Evolutionary conservation across 2,888 invertebrate genomes (phyloP).

Genomic region (Thumatha senex): DNA sequence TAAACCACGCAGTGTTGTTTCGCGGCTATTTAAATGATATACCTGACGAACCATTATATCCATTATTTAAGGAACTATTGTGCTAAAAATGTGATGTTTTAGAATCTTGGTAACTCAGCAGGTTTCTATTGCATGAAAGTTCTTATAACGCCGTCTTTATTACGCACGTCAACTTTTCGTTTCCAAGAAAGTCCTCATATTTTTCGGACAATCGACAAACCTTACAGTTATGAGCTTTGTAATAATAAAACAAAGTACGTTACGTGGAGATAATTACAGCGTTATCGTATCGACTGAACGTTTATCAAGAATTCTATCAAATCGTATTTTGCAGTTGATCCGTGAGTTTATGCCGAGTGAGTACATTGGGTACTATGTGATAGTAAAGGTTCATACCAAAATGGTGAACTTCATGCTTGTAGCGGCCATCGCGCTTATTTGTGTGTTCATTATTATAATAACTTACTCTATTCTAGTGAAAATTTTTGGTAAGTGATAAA

Average conservation of each 20-base stretch:
- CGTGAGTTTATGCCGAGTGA: background rate
- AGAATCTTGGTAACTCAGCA: no score
- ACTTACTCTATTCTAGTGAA: background rate
- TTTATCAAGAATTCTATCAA: slow-evolving; percentile 4
- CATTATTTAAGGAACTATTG: no score
- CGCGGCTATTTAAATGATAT: no score
- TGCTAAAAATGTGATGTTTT: no score
- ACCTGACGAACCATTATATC: no score
- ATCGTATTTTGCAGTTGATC: background rate
- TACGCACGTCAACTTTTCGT: no score
- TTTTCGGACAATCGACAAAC: no score
- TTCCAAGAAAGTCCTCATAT: no score
- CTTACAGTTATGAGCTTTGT: background rate
- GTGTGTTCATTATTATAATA: background rate
- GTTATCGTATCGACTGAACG: slow-evolving; percentile 1
- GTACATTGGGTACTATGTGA: background rate
- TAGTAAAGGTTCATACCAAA: background rate
- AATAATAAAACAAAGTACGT: background rate
- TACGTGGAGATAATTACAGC: slow-evolving; percentile 2
- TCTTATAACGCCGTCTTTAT: no score
- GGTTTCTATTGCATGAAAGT: no score
- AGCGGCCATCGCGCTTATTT: background rate
- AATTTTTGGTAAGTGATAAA: slow-evolving; percentile 3
- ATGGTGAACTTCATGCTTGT: background rate
- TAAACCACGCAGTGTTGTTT: no score